Evolutionary conservation across 2,888 invertebrate species (phyloP), one percentile per base, ranked within the genome.

Genomic region (Gymnosoma rotundatum): DNA sequence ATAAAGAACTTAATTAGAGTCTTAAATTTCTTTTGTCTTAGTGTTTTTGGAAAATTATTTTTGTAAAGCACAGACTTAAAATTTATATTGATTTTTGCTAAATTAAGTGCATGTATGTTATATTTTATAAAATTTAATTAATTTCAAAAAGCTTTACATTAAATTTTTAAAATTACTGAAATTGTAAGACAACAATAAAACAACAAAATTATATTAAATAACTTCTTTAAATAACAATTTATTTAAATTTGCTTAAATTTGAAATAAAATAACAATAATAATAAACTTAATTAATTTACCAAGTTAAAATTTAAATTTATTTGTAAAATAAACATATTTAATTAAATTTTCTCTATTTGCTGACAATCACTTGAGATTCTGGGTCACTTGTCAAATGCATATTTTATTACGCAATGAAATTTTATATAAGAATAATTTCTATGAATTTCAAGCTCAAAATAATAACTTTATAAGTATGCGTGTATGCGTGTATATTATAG

Each of bases 381-480:
- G 25, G 67, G 73, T 80, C 74, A 74, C 67, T 80, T 74, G 67
- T 69, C 67, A 74, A 61, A 74, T 74, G 64, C 67, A 80, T 67
- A 80, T 80, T 80, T 80, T 67, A 80, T 61, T 14, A 56, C 6
- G 45, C 48, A 69, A 38, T 74, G 80, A 81, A 69, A 81, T 16
- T 81, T 74, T 50, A 74, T 63, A 63, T 63, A 7, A 32, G 63
- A 56, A 63, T 36, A 67, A 54, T 67, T 54, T 50, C 42, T 42
- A 1, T 7, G 21, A 79, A 63, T 48, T 72, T 60, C 45, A 16
- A 72, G 50, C 16, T 72, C n/a, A 67, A 54, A 52, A 73, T 36
- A 52, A 67, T 45, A n/a, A 32, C 16, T 45, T 0, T 25, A 42
- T 20, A 32, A 61, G 12, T 75, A 25, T n/a, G 16, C 16, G 6